Base-by-base conservation (phyloP, 2,888 invertebrate genomes). In the Rugalucina vietnamica region DNA sequence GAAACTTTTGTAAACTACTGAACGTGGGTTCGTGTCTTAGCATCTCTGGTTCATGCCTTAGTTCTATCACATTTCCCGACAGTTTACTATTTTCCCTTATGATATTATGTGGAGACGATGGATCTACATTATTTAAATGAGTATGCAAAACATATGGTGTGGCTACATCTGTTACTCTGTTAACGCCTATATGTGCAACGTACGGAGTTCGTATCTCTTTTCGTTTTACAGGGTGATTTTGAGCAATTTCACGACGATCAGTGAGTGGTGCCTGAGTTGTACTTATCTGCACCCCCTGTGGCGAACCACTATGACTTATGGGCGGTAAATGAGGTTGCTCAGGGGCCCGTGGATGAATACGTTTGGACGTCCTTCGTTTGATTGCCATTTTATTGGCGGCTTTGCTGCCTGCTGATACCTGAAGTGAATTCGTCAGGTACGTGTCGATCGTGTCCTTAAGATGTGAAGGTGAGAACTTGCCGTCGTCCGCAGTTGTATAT, bases 121-220 rank as follows among this genome's bases (percentile, higher is more conserved):
- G 76, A 24, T 90, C 89, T 29, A 83, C 74, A 65, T 88, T 90
- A 8, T 86, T 82, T 50, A 87, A 73, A 32, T 88, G 88, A 65
- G 85, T 88, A 75, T 89, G 89, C 54, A 89, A 60, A 24, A 90
- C 84, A 49, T 90, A 90, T 0, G 90, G 90, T 5, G 89, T 90
- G 0, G 85, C 78, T 18, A 89, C 86, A 4, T 90, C 90, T 32
- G 84, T 88, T 34, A 85, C 60, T 14, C 87, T 70, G 50, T 88
- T 87, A 4, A 76, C 39, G 0, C 70, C 80, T 27, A 86, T 79
- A 65, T 87, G 88, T 36, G 86, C 82, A 18, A 88, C 82, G 54
- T 88, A 88, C 18, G 88, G 88, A 21, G 88, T 88, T 21, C 86
- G 72, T n/a, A 88, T 86, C n/a, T 88, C 88, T 69, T 88, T 88